These are phyloP conservation scores for Deilephila porcellus DNA, from an alignment of 2,888 invertebrate species.

Conservation along the genomic window DNA sequence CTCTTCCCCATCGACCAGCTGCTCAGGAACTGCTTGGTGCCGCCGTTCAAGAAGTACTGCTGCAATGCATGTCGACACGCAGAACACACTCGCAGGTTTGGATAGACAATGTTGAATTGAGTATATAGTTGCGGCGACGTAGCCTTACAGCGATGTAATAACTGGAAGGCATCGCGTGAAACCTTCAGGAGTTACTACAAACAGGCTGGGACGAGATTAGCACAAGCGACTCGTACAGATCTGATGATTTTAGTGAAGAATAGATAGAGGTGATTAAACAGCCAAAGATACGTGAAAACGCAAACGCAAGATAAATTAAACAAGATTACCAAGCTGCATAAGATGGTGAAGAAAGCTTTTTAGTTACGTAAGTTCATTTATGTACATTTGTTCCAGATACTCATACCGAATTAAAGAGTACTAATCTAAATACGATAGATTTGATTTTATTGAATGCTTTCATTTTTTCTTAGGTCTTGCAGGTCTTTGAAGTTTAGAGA, in stretches of 20 bases:
- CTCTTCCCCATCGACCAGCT: conserved; percentile 69
- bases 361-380: background rate
- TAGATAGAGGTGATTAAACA: conserved; percentile 23
- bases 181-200: background rate
- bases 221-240: background rate
- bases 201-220: background rate
- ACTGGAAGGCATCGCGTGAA: background rate
- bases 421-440: too few species aligned
- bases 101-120: conserved; percentile 32
- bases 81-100: conserved; percentile 44
- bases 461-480: too few species aligned
- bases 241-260: conserved; percentile 18
- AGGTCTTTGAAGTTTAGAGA: too few species aligned
- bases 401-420: background rate
- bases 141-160: background rate
- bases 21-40: conserved; percentile 82
- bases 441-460: too few species aligned
- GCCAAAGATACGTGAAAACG: conserved; percentile 3
- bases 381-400: background rate
- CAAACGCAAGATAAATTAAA: background rate
- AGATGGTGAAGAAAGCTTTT: background rate
- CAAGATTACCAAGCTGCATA: background rate
- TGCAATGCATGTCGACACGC: conserved; percentile 81
- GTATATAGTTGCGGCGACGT: background rate
- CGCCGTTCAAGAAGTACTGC: conserved; percentile 85